These are phyloP conservation scores for Abrostola tripartita DNA, from an alignment of 2,888 invertebrate species.

Conservation along the genomic window DNA sequence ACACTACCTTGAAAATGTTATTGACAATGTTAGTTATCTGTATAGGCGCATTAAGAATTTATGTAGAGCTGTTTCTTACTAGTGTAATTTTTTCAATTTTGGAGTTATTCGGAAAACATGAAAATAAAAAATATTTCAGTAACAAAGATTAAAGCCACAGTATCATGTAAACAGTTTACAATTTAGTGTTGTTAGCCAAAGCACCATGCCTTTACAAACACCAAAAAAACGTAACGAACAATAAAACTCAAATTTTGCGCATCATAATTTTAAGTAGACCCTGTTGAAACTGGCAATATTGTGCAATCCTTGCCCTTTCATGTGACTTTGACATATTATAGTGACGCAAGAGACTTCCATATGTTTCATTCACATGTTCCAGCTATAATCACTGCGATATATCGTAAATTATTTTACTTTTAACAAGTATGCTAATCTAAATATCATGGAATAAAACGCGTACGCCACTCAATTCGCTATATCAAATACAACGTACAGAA, in stretches of 20 bases:
- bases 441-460: conserved; percentile 8
- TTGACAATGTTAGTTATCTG: too few species aligned
- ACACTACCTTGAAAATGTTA: too few species aligned
- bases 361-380: conserved; percentile 55
- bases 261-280: conserved; percentile 46
- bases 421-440: conserved; percentile 20
- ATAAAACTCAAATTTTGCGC: conserved; percentile 18
- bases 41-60: too few species aligned
- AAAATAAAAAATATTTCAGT: not conserved
- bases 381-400: conserved; percentile 8
- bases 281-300: conserved; percentile 61
- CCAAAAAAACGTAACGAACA: conserved; percentile 21
- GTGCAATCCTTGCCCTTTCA: conserved; percentile 73
- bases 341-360: conserved; percentile 67
- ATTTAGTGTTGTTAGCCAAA: too few species aligned
- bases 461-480: conserved; percentile 11
- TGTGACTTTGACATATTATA: conserved; percentile 78
- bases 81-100: conserved; percentile 10
- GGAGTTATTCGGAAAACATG: conserved; percentile 12
- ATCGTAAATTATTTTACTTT: conserved; percentile 20
- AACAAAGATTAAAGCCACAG: too few species aligned
- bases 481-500: conserved; percentile 13
- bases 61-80: too few species aligned
- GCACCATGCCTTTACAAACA: not conserved
- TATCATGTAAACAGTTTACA: too few species aligned